A percentile compares a stretch with the other conserved stretches of the same genome.
Conservation (phyloP, 1,140 invertebrate genomes). For the Aphis gossypii region DNA sequence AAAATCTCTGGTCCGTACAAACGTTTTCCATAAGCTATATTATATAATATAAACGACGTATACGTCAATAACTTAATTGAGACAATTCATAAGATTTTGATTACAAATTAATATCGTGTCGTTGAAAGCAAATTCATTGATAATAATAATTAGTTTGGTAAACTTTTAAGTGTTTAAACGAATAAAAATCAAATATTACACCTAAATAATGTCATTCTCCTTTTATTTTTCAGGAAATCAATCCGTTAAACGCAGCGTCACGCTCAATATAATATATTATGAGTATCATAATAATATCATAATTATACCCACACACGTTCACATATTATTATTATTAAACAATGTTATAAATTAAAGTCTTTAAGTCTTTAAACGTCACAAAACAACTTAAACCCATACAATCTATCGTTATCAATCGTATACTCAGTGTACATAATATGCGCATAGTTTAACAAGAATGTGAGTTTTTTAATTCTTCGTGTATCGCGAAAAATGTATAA, state of each 20-base stretch:
- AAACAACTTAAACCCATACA: not conserved
- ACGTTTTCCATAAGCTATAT: too few species aligned
- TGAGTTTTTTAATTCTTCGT: not conserved
- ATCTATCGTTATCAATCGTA: not conserved
- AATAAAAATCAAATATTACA: not conserved
- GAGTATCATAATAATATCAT: too few species aligned
- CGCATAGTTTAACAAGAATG: not conserved
- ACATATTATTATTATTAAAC: not conserved
- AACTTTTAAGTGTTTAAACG: not conserved
- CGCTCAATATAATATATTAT: not conserved
- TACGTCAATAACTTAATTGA: too few species aligned
- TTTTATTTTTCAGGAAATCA: not conserved
- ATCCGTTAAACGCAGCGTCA: not conserved
- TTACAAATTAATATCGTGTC: not conserved
- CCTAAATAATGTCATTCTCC: not conserved
- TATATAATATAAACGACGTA: too few species aligned
- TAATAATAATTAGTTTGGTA: not conserved
- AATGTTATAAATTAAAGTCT: not conserved
- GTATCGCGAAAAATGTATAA: not conserved
- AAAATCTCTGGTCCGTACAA: too few species aligned
- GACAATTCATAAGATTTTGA: too few species aligned
- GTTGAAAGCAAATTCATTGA: not conserved
- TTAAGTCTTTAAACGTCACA: not conserved
- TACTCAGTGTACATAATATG: not conserved
- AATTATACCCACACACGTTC: too few species aligned